Base-by-base conservation (phyloP, 2,113 vertebrate species). In the Gymnocephalus cernua region DNA sequence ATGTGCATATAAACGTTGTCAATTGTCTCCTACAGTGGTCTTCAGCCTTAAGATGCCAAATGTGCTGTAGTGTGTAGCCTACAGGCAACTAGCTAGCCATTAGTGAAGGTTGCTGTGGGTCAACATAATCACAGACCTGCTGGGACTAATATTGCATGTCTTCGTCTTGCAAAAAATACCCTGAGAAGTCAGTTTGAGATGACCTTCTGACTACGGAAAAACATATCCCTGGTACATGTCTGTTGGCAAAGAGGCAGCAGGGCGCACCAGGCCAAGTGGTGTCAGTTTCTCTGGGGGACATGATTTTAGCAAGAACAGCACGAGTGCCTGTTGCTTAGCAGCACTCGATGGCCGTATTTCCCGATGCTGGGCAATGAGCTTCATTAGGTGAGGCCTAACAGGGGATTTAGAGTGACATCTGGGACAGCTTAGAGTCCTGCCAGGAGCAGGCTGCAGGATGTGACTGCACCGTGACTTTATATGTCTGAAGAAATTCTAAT, bases 271-370 rank as follows among this genome's bases (percentile, higher is more conserved):
- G 90, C 83, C 89, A 86, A 91, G 86, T 81, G 84, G 82, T 85
- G 87, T 85, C 89, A 80, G 41, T 83, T 87, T 80, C 3, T 74
- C 82, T 18, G 58, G 79, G 79, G 80, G 77, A 82, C 73, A 62
- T 18, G 69, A 83, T 82, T 86, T 88, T 58, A 69, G 73, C 16
- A 65, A 72, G 78, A 71, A 62, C 58, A 61, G 68, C 9, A n/a
- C n/a, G 2, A 82, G 84, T 15, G 85, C 72, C 50, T 90, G 92
- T 94, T 93, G 92, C 92, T 92, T 92, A 92, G 92, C 90, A 94
- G 92, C 76, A 58, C 86, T 86, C 63, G 29, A 50, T 48, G 74
- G 76, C 71, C 32, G 38, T 83, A 85, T 88, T 79, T 89, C 74
- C 79, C 27, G 23, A 84, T 44, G 63, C 89, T 7, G 74, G 86